Evolutionary conservation across 2,113 vertebrate genomes (phyloP).

Genomic region (Elaphurus davidianus): DNA sequence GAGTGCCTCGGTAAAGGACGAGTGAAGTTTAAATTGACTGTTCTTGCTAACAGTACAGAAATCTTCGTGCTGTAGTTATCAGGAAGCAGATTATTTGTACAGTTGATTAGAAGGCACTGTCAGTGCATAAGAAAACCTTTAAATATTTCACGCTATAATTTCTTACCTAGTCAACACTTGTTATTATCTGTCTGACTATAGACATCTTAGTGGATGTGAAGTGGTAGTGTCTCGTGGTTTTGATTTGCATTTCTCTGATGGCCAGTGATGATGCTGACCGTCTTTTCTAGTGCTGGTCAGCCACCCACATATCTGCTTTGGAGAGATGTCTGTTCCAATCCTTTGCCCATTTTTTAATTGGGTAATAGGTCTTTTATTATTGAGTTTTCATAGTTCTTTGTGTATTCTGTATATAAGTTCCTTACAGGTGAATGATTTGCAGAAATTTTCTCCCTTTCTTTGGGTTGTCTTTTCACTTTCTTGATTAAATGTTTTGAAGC

Average conservation of each 20-base stretch:
- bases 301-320: neutral
- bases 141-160: neutral
- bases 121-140: neutral
- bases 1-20: neutral
- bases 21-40: neutral
- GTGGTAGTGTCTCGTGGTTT: neutral
- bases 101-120: neutral
- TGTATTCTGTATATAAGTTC: neutral
- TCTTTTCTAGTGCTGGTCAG: neutral
- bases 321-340: neutral
- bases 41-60: neutral
- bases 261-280: neutral
- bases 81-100: neutral
- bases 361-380: neutral
- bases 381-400: neutral
- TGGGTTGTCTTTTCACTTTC: neutral
- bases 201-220: neutral
- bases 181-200: neutral
- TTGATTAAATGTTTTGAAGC: conserved; percentile 7
- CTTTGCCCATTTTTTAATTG: conserved; percentile 21
- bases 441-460: neutral
- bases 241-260: neutral
- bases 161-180: neutral
- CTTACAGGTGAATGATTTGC: neutral
- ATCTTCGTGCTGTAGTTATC: neutral